Conservation (phyloP, 2,888 invertebrate genomes). For the Melinaea marsaeus region DNA sequence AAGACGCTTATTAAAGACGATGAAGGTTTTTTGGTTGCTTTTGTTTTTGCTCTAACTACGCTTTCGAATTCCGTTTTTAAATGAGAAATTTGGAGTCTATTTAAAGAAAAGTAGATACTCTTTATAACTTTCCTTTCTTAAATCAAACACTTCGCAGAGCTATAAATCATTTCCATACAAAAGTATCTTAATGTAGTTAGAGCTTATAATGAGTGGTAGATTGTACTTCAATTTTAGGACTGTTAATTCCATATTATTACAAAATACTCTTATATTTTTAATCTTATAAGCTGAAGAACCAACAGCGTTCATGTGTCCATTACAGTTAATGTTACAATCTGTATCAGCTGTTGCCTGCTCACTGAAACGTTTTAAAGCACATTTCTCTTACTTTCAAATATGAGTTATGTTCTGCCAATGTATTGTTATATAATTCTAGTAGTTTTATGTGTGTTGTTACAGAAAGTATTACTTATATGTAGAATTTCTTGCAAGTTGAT, state of each 20-base stretch:
- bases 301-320: conserved; percentile 26
- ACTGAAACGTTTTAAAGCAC: conserved; percentile 53
- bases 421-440: conserved; percentile 17
- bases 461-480: neutral
- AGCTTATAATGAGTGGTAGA: too few species aligned
- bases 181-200: too few species aligned
- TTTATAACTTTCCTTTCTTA: neutral
- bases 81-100: neutral
- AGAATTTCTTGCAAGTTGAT: neutral
- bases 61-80: conserved; percentile 12
- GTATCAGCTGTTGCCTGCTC: conserved; percentile 55
- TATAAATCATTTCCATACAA: too few species aligned
- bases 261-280: conserved; percentile 1
- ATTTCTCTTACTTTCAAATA: conserved; percentile 60
- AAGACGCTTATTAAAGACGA: conserved; percentile 57
- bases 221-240: too few species aligned
- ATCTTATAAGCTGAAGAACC: conserved; percentile 4
- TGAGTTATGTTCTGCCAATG: conserved; percentile 40
- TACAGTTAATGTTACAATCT: conserved; percentile 47
- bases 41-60: conserved; percentile 37
- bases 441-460: neutral
- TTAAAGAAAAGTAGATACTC: neutral
- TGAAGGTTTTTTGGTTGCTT: conserved; percentile 54
- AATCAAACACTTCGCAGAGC: neutral
- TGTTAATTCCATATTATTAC: too few species aligned